A percentile compares a stretch with the other conserved stretches of the same genome.
Conservation (phyloP, 37 sponge, comb jelly and placozoan species). For the Halichondria panicea region DNA sequence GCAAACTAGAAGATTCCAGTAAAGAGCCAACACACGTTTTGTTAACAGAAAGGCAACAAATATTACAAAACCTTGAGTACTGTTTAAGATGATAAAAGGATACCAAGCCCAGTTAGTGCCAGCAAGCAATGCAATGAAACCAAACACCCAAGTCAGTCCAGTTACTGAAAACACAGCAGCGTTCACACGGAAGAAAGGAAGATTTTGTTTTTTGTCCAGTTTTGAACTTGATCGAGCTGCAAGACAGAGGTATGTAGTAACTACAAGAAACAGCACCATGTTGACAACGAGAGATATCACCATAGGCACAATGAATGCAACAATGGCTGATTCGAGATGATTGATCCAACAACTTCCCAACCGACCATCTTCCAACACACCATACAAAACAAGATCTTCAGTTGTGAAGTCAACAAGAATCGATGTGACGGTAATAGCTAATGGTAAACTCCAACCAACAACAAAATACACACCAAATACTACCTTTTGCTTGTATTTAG, state of each 20-base stretch:
- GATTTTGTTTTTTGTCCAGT: no score
- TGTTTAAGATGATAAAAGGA: neutral
- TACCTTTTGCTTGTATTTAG: neutral
- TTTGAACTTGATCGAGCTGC: no score
- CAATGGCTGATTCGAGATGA: neutral
- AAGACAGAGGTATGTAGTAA: neutral
- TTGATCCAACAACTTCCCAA: neutral
- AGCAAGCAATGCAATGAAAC: neutral
- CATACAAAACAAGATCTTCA: neutral
- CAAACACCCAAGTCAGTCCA: neutral
- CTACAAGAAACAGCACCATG: neutral
- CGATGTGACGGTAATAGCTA: neutral
- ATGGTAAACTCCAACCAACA: neutral
- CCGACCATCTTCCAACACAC: neutral
- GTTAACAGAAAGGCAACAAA: neutral
- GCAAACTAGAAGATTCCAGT: neutral
- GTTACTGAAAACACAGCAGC: neutral
- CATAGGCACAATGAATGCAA: neutral
- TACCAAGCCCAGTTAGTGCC: neutral
- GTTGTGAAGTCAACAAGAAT: neutral
- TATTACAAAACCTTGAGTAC: neutral
- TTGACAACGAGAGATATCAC: neutral
- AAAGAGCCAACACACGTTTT: neutral
- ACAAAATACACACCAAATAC: neutral
- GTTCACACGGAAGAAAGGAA: neutral